Percentiles rank a stretch among this genome's conserved stretches.
These are phyloP conservation scores for Phortica variegata DNA, from an alignment of 1,140 invertebrate species.

Conservation along the genomic window DNA sequence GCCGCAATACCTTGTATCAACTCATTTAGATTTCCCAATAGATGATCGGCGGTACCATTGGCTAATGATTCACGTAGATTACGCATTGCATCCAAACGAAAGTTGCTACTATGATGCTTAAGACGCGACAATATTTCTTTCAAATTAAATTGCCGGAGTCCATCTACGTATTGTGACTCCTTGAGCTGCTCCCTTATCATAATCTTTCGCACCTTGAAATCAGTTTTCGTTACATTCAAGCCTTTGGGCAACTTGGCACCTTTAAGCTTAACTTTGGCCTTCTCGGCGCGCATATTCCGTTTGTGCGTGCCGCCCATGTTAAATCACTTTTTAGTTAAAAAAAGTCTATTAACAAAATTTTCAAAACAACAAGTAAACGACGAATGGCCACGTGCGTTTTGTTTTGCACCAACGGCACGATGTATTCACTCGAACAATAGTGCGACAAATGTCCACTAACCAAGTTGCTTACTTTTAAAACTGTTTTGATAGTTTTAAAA, in stretches of 20 bases:
- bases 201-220: slow-evolving; percentile 87
- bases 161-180: slow-evolving; percentile 60
- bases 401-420: too few relatives aligned
- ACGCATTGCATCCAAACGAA: slow-evolving; percentile 68
- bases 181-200: slow-evolving; percentile 76
- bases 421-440: too few relatives aligned
- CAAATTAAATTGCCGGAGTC: slow-evolving; percentile 72
- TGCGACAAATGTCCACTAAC: too few relatives aligned
- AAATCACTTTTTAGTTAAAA: not conserved
- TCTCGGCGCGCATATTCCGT: slow-evolving; percentile 74
- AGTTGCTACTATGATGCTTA: slow-evolving; percentile 75
- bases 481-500: too few relatives aligned
- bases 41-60: slow-evolving; percentile 55
- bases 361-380: too few relatives aligned
- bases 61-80: slow-evolving; percentile 72
- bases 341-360: too few relatives aligned
- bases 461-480: too few relatives aligned
- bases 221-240: slow-evolving; percentile 81
- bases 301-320: slow-evolving; percentile 61
- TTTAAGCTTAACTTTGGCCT: slow-evolving; percentile 76
- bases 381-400: too few relatives aligned
- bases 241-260: slow-evolving; percentile 72
- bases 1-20: slow-evolving; percentile 70
- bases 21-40: slow-evolving; percentile 64
- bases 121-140: slow-evolving; percentile 75